These are phyloP conservation scores for Rattus norvegicus DNA, from an alignment of 2,113 vertebrate species.

Conservation along the genomic window GRCr8 NC_086031.1:56454501-56455000, in stretches of 20 bases:
- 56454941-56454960: slow-evolving; percentile 28
- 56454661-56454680: slow-evolving; percentile 10
- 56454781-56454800: slow-evolving; percentile 71
- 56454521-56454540: background rate
- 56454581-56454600: background rate
- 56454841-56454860: slow-evolving; percentile 63
- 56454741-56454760: slow-evolving; percentile 65
- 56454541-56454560: background rate
- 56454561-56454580: background rate
- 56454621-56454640: background rate
- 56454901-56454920: slow-evolving; percentile 53
- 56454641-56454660: background rate
- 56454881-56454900: slow-evolving; percentile 68
- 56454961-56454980: slow-evolving; percentile 36
- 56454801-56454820: slow-evolving; percentile 66
- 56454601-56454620: background rate
- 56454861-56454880: slow-evolving; percentile 68
- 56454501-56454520: rapidly evolving
- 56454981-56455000: slow-evolving; percentile 18
- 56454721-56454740: slow-evolving; percentile 56
- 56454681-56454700: slow-evolving; percentile 26
- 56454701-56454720: slow-evolving; percentile 53
- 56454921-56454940: slow-evolving; percentile 62
- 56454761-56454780: slow-evolving; percentile 79
- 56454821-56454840: slow-evolving; percentile 75